Evolutionary conservation across 1,140 invertebrate genomes (phyloP), one percentile per base, ranked within the genome.

Genomic region (Tribolium castaneum): DNA sequence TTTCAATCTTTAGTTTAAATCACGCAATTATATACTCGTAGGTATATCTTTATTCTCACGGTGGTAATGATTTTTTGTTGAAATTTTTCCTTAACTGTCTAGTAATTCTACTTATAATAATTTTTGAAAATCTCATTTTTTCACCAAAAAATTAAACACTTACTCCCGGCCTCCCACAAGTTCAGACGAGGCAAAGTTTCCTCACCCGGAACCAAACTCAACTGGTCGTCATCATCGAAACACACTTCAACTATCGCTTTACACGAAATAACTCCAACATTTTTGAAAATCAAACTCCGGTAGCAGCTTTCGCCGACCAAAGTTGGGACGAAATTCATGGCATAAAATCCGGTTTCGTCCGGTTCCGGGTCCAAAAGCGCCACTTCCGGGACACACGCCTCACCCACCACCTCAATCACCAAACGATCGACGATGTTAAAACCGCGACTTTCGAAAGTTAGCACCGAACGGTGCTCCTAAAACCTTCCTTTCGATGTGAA

Each of bases 321-420:
- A 13, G 79, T 75, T 0, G 83, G 82, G 30, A 49, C 12, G 51
- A 82, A 83, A 66, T 75, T 76, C 6, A 83, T 19, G 12, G 10
- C 14, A 6, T 13, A 12, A 10, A 25, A 16, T 4, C 62, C 51
- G 30, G 77, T 25, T 59, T 66, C 16, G 10, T 80, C 70, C n/a
- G 34, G 6, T 71, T 50, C 14, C 16, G 82, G 82, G 12, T 81
- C 16, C 12, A 77, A 34, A 12, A 84, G 30, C 6, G 13, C 25
- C 52, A 84, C 78, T 50, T 82, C 78, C 5, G 83, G 83, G 7
- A 83, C 66, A 12, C 77, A 78, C 12, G 79, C 80, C 72, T 83
- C 77, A 6, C 82, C 83, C 9, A 75, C 19, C n/a, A 81, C 19
- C 5, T 35, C 16, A 2, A 81, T 30, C 7, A 51, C 51, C 14